These are phyloP conservation scores for Ostrea denselamellosa DNA, from an alignment of 1,140 invertebrate species.

Conservation along the genomic window DNA sequence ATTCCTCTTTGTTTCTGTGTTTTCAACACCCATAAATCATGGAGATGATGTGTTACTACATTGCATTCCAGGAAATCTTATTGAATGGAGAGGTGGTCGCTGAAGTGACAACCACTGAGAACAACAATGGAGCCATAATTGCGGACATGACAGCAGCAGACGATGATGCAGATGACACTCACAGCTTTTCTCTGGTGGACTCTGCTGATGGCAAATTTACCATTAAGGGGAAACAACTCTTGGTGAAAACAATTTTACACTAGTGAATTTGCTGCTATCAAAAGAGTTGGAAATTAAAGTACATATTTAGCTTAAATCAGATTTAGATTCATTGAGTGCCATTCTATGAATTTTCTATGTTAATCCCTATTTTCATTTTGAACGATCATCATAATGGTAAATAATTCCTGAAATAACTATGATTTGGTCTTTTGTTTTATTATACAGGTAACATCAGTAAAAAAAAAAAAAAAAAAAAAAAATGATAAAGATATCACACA, in stretches of 20 bases:
- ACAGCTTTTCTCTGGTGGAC: constrained; percentile 47
- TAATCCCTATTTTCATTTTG: no score
- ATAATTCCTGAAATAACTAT: no score
- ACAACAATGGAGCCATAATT: constrained; percentile 42
- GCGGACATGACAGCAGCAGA: constrained; percentile 55
- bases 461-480: no score
- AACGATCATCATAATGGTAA: no score
- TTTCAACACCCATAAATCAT: neutral
- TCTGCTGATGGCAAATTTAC: constrained; percentile 19
- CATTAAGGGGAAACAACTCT: constrained; percentile 34
- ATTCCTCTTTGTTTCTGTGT: neutral
- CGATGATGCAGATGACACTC: constrained; percentile 62
- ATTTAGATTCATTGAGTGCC: no score
- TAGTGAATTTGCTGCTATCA: no score
- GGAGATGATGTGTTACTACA: neutral
- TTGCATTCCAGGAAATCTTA: constrained; percentile 59
- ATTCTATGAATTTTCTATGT: no score
- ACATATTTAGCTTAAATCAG: no score
- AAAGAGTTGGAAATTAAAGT: no score
- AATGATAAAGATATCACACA: no score
- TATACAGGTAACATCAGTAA: no score
- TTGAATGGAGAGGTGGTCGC: constrained; percentile 53
- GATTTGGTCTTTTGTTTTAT: no score
- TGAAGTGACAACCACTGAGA: constrained; percentile 55
- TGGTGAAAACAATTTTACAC: neutral